Evolutionary conservation across 2,797 vertebrate species (phyloP), one percentile per base, ranked within the genome.

Genomic region (Crax fasciolata): DNA sequence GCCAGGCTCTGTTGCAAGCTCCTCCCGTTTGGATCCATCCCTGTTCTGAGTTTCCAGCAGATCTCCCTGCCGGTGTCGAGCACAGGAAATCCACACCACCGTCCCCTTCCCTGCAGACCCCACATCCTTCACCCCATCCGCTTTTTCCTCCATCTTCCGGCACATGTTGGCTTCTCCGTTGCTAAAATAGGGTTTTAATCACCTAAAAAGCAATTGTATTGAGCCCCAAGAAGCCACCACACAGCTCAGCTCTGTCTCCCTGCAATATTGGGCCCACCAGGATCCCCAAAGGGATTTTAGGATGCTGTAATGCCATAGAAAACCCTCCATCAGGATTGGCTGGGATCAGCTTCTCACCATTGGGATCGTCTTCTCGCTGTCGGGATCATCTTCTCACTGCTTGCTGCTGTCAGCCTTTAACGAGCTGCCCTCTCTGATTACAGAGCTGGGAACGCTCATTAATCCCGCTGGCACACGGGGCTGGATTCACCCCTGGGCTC

Each of bases 21-120:
- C 82, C 25, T 86, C 77, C 39, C 12, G 28, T 82, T 81, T 61
- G 72, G 65, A 66, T 77, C 54, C 54, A 32, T 39, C 84, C 38
- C 73, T 13, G 4, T 28, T 28, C 19, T 18, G 48, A 30, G 25
- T 43, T 41, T 71, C 76, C 83, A 70, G 71, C 57, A 41, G 44
- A 27, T 48, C 35, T 30, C 51, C n/a, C 15, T 46, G 46, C 71
- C 18, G 1, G 52, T 8, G 0, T 27, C 51, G 66, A 78, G 66
- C 11, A 24, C 52, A 9, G 52, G 23, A 14, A 1, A 52, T 59
- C 70, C 68, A 12, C 25, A 5, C 11, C 6, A 2, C 21, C 25
- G 1, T 3, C 58, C 27, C 18, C 32, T 23, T 19, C 46, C 41
- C 46, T 49, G 49, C 55, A 15, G 9, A 9, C 12, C 13, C 30